Conservation (phyloP, 2,888 invertebrate species). For the Pogonocherus hispidulus region DNA sequence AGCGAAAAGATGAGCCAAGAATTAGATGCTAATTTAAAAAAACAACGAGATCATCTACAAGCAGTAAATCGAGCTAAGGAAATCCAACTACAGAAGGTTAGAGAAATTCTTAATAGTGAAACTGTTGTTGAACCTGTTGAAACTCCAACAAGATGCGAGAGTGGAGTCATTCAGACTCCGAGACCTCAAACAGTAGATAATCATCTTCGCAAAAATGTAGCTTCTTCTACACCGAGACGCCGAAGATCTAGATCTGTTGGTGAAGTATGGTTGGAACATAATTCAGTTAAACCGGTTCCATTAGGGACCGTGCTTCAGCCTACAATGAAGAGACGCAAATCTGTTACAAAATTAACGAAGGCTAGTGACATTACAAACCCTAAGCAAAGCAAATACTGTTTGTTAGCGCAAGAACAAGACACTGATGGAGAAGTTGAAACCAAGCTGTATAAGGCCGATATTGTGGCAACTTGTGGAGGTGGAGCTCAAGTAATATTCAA, state of each 20-base stretch:
- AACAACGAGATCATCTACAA: conserved; percentile 72
- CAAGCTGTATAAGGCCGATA: conserved; percentile 92
- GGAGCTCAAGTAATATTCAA: conserved; percentile 96
- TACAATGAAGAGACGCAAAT: conserved; percentile 83
- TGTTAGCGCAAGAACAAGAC: conserved; percentile 93
- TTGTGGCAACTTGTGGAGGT: conserved; percentile 93
- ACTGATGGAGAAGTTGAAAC: conserved; percentile 95
- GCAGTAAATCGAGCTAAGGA: conserved; percentile 75
- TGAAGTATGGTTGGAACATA: conserved; percentile 89
- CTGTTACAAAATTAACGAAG: conserved; percentile 85
- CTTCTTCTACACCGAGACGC: conserved; percentile 63
- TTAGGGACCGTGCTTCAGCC: conserved; percentile 92
- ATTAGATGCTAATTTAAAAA: conserved; percentile 74
- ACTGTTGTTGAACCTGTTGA: conserved; percentile 36
- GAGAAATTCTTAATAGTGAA: conserved; percentile 49
- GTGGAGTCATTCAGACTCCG: conserved; percentile 28
- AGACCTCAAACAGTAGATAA: not conserved
- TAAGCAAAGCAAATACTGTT: conserved; percentile 86
- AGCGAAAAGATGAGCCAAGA: conserved; percentile 83
- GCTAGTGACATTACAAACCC: conserved; percentile 81
- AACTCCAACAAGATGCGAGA: conserved; percentile 36
- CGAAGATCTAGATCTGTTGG: conserved; percentile 87
- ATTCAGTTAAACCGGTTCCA: conserved; percentile 83
- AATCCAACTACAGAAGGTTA: conserved; percentile 70
- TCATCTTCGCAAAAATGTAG: conserved; percentile 34